A percentile compares a stretch with the other conserved stretches of the same genome.
These are phyloP conservation scores for Chinchilla lanigera DNA, from an alignment of 2,113 vertebrate species.

Conservation along the genomic window DNA sequence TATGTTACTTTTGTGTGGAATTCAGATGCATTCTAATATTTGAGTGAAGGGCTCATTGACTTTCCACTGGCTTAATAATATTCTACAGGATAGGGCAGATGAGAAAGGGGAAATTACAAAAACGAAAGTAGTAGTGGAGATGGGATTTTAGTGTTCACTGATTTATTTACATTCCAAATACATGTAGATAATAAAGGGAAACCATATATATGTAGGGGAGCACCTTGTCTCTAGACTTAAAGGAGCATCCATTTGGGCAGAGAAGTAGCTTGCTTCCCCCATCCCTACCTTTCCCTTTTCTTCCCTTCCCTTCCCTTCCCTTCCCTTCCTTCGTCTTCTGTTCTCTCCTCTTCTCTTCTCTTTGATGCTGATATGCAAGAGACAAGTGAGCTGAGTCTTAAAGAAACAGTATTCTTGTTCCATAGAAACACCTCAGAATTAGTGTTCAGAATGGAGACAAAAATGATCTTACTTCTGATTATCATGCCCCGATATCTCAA, in stretches of 20 bases:
- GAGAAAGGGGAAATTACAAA: constrained; percentile 34
- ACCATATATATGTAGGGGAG: background rate
- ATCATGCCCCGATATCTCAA: background rate
- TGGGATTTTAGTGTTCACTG: background rate
- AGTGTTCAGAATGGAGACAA: background rate
- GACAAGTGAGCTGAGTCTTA: background rate
- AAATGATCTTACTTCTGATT: background rate
- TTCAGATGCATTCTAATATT: constrained; percentile 50
- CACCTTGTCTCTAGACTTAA: background rate
- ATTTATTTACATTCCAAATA: constrained; percentile 7
- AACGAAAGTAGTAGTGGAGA: background rate
- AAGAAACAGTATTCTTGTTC: background rate
- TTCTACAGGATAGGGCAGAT: background rate
- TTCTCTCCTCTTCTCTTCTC: background rate
- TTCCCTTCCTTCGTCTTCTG: too few species aligned
- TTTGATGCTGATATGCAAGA: background rate
- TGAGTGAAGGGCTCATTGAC: constrained; percentile 73
- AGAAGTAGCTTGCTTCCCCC: background rate
- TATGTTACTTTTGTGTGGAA: constrained; percentile 63
- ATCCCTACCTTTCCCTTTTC: background rate
- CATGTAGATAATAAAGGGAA: background rate
- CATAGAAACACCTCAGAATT: background rate
- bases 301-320: background rate
- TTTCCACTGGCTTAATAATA: constrained; percentile 71
- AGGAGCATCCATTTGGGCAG: background rate